A percentile compares a stretch with the other conserved stretches of the same genome.
Conservation (phyloP, 1,140 invertebrate genomes). For the Caenorhabditis latens region DNA sequence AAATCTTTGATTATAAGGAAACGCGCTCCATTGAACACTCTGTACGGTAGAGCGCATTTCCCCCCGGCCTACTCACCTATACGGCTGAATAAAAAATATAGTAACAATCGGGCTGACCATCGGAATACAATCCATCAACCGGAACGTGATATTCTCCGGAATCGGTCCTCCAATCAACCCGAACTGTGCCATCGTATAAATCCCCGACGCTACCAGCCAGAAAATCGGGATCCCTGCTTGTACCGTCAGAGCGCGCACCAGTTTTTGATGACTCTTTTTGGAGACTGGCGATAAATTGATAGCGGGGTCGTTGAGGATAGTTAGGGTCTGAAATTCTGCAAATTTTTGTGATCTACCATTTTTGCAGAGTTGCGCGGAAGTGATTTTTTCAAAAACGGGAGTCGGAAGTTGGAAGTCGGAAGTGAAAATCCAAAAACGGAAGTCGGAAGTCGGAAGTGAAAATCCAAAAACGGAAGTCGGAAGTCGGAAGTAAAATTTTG, state of each 20-base stretch:
- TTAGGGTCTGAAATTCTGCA: neutral
- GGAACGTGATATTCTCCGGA: conserved; percentile 8
- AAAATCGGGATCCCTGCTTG: neutral
- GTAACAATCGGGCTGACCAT: neutral
- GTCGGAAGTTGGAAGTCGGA: too few species aligned
- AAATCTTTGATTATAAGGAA: neutral
- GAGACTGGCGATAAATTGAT: conserved; percentile 3
- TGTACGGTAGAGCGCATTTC: too few species aligned
- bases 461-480: too few species aligned
- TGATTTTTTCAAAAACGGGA: too few species aligned
- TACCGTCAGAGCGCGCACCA: neutral
- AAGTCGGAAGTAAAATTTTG: too few species aligned
- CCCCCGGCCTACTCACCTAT: conserved; percentile 6
- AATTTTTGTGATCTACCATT: neutral
- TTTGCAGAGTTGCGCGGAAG: neutral
- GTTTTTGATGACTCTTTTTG: neutral
- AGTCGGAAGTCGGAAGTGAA: too few species aligned
- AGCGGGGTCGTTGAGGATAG: neutral
- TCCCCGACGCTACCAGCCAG: conserved; percentile 9
- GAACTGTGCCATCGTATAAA: neutral
- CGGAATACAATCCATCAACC: conserved; percentile 20
- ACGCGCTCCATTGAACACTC: too few species aligned
- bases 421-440: too few species aligned
- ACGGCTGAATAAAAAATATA: neutral
- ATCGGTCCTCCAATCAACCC: neutral